Base-by-base conservation (phyloP, 35 echinoderm and acorn worm species). In the Hemicentrotus pulcherrimus region DNA sequence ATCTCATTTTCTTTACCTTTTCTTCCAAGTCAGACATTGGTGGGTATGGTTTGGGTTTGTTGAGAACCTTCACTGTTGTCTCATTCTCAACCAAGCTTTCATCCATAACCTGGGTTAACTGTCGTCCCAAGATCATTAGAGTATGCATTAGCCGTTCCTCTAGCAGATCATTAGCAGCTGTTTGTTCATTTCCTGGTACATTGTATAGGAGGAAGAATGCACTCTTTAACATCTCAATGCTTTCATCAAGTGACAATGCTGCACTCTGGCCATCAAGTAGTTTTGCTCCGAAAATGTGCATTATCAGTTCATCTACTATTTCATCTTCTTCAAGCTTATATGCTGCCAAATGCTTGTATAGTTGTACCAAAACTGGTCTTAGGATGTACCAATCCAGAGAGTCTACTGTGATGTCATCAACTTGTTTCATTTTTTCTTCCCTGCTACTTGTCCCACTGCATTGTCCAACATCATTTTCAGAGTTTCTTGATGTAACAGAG, bases 311-410 rank as follows among this genome's bases (percentile, higher is more conserved):
- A 78, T 78, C 65, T 22, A 78, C 19, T 78, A 78, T 78, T 78
- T 78, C 65, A 78, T 78, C 65, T 78, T 78, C 65, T 78, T 78
- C 65, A 22, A 78, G 65, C 65, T 78, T 78, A n/a, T 78, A 78
- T 78, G 65, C 65, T 18, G 18, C n/a, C 65, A 78, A n/a, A 78
- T 78, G 65, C 28, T 78, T 78, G 65, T 78, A 78, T 2, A 78
- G 65, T 78, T 78, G 65, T 6, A 28, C 28, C 28, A 78, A n/a
- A 78, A n/a, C 65, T 28, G 65, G 65, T 78, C 24, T 78, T 28
- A 78, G 65, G 24, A 78, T 78, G 19, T 78, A 78, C 65, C 65
- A n/a, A 78, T 78, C 65, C 24, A 78, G 19, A 0, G 65, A 78
- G 19, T 78, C 65, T 78, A 7, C 65, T 78, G 65, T 78, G 24